Evolutionary conservation across 2,797 vertebrate genomes (phyloP), one percentile per base, ranked within the genome.

Genomic region (Poecilia gillii): DNA sequence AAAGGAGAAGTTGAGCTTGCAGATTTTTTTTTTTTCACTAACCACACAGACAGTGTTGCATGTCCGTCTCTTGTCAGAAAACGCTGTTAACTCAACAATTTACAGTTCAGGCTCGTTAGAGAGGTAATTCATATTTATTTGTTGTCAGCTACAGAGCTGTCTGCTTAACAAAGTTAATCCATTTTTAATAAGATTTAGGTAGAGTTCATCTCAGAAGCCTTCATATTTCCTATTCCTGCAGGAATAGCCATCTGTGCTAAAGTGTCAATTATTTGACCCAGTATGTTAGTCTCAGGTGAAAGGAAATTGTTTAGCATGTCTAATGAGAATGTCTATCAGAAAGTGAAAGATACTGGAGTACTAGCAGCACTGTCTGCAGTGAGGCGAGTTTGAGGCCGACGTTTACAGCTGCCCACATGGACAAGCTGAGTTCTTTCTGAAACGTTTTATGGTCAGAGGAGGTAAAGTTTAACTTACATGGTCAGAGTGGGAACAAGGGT

Each of bases 1-100:
- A 86, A 91, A 89, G 76, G 33, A 71, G 88, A 90, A 88, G 84
- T 88, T 57, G 6, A 33, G 75, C 3, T 74, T 49, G 1, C 73
- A 3, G 68, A 1, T 5, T 43, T 31, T 70, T 57, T 23, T 62
- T 18, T 55, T 43, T 2, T 2, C 72, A 68, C 31, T 28, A 74
- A 31, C 81, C 75, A 81, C 73, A 82, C 41, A 83, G 43, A 57
- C 5, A 45, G 28, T 72, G 8, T 78, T 57, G 43, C 43, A 6
- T 18, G 3, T 45, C 4, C 9, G 12, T 66, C 1, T 77, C 39
- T 14, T 53, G 39, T 43, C 3, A 55, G 4, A 36, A 33, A 81
- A 39, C 4, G 47, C 9, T 62, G 57, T n/a, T 57, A 14, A 57
- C 33, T 66, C 55, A 49, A 4, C 55, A 33, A 12, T 75, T n/a